Evolutionary conservation across 1,140 invertebrate species (phyloP).

Genomic region (Myzus persicae): DNA sequence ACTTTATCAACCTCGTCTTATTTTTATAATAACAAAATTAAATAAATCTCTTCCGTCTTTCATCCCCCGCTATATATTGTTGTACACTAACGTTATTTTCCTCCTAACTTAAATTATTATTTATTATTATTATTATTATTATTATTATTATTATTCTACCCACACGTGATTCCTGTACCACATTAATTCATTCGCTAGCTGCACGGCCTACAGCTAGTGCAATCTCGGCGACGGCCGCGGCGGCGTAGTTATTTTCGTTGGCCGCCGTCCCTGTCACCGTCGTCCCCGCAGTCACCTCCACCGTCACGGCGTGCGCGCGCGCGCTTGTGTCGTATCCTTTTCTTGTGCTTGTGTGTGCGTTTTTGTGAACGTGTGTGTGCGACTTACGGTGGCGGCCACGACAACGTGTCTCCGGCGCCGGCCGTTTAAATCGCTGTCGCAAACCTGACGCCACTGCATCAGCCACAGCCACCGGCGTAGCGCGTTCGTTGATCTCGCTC

Average conservation of each 20-base stretch:
- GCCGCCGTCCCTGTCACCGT: not conserved
- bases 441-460: not conserved
- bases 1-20: too few relatives aligned
- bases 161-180: not conserved
- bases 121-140: not conserved
- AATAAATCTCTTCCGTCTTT: too few relatives aligned
- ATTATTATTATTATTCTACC: not conserved
- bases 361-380: not conserved
- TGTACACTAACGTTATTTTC: not conserved
- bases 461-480: not conserved
- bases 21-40: too few relatives aligned
- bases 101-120: too few relatives aligned
- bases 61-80: too few relatives aligned
- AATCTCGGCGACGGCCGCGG: not conserved
- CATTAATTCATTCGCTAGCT: not conserved
- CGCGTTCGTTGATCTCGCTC: not conserved
- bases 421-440: conserved; percentile 14
- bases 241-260: conserved; percentile 19
- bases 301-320: not conserved
- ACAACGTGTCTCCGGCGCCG: not conserved
- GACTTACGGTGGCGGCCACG: not conserved
- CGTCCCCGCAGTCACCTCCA: not conserved
- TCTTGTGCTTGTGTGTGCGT: too few relatives aligned
- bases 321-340: too few relatives aligned
- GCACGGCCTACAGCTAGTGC: not conserved